phyloP scores from a whole-genome alignment of 2,113 vertebrate species.

The Cyphomyrus discorhynchus region DNA sequence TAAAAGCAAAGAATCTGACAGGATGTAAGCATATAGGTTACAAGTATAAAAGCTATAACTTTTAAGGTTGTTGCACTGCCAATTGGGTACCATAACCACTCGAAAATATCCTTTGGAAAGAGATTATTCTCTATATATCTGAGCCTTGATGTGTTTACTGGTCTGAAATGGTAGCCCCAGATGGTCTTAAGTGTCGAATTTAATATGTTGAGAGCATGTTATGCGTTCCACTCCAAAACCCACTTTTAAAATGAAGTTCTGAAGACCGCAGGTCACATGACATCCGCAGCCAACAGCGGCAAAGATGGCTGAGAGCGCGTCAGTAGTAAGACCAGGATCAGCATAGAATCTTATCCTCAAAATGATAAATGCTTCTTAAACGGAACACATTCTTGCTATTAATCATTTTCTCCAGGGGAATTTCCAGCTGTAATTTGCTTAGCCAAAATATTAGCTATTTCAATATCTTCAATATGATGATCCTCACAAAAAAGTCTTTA shows the following conservation, averaged over 20 bases:
- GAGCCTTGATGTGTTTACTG: slow-evolving; percentile 20
- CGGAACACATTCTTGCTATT: neutral
- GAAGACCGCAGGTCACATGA: slow-evolving; percentile 19
- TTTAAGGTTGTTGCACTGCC: neutral
- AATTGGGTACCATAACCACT: neutral
- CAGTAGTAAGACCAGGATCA: neutral
- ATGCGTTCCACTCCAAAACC: slow-evolving; percentile 22
- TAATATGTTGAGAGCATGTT: slow-evolving; percentile 32
- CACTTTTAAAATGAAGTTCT: neutral
- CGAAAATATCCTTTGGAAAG: neutral
- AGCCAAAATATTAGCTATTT: neutral
- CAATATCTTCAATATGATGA: neutral
- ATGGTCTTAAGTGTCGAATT: slow-evolving; percentile 23
- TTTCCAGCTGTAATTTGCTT: neutral
- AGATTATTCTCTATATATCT: neutral
- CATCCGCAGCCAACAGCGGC: neutral
- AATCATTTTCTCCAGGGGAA: neutral
- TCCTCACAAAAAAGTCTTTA: neutral
- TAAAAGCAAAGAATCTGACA: neutral
- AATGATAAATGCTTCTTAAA: neutral
- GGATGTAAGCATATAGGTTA: neutral
- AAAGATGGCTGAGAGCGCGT: neutral
- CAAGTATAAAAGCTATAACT: neutral
- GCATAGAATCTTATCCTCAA: neutral
- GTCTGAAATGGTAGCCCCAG: slow-evolving; percentile 12